Conservation (phyloP, 1,140 invertebrate species). For the Micrasema minimum region DNA sequence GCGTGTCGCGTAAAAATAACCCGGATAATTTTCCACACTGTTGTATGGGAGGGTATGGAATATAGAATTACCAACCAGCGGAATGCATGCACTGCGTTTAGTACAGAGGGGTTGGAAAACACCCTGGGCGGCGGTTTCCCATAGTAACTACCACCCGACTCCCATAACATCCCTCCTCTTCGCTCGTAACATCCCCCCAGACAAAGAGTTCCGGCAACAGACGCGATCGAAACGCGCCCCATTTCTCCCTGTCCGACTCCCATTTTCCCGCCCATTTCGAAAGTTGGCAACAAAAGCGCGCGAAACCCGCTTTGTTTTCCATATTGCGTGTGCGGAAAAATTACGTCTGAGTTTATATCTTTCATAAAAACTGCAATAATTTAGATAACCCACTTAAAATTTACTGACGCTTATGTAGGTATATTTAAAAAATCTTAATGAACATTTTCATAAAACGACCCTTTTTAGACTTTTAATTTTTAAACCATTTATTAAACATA, state of each 20-base stretch:
- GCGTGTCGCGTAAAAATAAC: too few relatives aligned
- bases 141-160: conserved; percentile 11
- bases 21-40: too few relatives aligned
- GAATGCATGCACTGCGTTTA: conserved; percentile 10
- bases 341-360: too few relatives aligned
- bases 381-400: too few relatives aligned
- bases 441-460: too few relatives aligned
- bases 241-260: background rate
- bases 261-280: conserved; percentile 10
- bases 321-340: background rate
- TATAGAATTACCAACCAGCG: conserved; percentile 19
- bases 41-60: too few relatives aligned
- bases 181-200: background rate
- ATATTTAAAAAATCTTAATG: too few relatives aligned
- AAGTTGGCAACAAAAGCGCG: conserved; percentile 28
- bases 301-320: conserved; percentile 28
- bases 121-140: conserved; percentile 16
- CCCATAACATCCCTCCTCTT: background rate
- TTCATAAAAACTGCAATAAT: too few relatives aligned
- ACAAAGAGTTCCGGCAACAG: conserved; percentile 23
- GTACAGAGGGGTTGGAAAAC: conserved; percentile 13
- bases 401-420: too few relatives aligned
- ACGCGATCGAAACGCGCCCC: conserved; percentile 18
- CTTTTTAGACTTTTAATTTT: too few relatives aligned
- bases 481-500: too few relatives aligned